Conservation (phyloP, 2,888 invertebrate genomes). For the Hemaris fuciformis region DNA sequence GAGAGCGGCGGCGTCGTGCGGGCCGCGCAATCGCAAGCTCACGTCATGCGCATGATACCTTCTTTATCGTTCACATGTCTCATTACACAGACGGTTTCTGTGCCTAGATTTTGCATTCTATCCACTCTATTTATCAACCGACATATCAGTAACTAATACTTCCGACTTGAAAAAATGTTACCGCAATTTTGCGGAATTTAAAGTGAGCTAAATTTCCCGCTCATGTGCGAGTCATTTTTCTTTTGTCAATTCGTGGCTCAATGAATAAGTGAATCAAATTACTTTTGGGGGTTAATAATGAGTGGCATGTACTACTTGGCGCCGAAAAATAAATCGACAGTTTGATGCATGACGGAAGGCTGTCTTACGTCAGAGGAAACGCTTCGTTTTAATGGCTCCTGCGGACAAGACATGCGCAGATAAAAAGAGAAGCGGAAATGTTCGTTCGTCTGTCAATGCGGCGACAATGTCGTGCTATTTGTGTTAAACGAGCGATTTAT, state of each 20-base stretch:
- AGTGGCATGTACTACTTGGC: conserved; percentile 13
- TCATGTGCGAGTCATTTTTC: conserved; percentile 15
- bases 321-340: conserved; percentile 36
- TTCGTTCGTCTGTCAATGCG: conserved; percentile 73
- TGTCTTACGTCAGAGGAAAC: conserved; percentile 61
- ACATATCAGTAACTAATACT: neutral
- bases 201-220: neutral
- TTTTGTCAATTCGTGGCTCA: conserved; percentile 33
- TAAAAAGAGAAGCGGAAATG: conserved; percentile 76
- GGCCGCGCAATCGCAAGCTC: conserved; percentile 48
- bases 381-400: conserved; percentile 42
- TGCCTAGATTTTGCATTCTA: conserved; percentile 21
- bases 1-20: conserved; percentile 29
- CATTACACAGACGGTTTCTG: conserved; percentile 40
- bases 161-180: neutral
- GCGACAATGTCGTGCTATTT: conserved; percentile 78
- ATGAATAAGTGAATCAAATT: conserved; percentile 45
- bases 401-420: conserved; percentile 32
- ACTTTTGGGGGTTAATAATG: conserved; percentile 30
- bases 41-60: conserved; percentile 68
- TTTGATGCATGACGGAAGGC: conserved; percentile 51
- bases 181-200: neutral
- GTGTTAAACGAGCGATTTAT: conserved; percentile 79
- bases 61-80: conserved; percentile 53
- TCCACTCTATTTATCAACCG: neutral